A percentile compares a stretch with the other conserved stretches of the same genome.
Evolutionary conservation across 2,888 invertebrate species (phyloP).

Genomic region (Drosophila leonis): DNA sequence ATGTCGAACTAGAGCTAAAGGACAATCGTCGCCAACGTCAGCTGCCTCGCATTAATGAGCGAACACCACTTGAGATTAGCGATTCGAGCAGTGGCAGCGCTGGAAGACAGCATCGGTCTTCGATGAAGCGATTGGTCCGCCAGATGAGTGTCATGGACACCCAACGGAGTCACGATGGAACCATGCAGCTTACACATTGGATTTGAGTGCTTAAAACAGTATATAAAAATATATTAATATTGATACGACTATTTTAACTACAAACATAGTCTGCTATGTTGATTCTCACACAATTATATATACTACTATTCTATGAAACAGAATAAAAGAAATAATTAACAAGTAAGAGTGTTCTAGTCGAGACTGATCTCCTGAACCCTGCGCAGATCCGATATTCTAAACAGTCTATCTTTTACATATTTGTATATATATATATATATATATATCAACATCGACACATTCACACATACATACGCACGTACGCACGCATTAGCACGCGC

Average conservation of each 20-base stretch:
- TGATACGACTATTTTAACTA: not conserved
- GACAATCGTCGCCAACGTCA: constrained; percentile 73
- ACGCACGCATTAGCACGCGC: too few species aligned
- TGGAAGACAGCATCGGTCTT: constrained; percentile 85
- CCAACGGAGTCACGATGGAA: constrained; percentile 91
- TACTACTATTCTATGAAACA: not conserved
- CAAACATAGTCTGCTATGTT: not conserved
- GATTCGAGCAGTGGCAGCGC: constrained; percentile 25
- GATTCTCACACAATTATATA: constrained; percentile 3
- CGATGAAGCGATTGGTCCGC: constrained; percentile 90
- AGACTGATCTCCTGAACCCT: too few species aligned
- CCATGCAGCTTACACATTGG: constrained; percentile 95
- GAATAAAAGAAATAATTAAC: not conserved
- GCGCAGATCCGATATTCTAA: too few species aligned
- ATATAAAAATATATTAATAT: not conserved
- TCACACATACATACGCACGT: too few species aligned
- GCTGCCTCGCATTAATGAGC: constrained; percentile 82
- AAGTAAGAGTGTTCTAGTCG: too few species aligned
- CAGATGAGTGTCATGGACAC: constrained; percentile 94
- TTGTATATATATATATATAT: too few species aligned
- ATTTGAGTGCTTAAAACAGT: constrained; percentile 86
- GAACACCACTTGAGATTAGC: constrained; percentile 82
- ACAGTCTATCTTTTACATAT: too few species aligned
- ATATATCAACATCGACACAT: too few species aligned
- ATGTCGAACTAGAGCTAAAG: constrained; percentile 78